These are phyloP conservation scores for Pachyuromys duprasi DNA, from an alignment of 2,797 vertebrate species.

Conservation along the genomic window DNA sequence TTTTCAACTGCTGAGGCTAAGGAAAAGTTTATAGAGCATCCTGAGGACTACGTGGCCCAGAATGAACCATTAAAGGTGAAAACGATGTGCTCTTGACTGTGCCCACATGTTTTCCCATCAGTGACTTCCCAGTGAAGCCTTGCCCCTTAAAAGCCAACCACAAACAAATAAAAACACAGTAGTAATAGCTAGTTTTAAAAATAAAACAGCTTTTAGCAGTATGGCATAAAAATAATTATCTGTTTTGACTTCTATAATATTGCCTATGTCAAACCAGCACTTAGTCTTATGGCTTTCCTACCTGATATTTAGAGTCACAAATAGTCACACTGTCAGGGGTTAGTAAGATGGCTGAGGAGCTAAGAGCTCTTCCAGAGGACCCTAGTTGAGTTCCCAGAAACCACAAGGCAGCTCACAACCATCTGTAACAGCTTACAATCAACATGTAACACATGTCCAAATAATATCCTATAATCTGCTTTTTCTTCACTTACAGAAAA, in stretches of 20 bases:
- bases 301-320: not conserved
- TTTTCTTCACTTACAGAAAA: conserved; percentile 45
- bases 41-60: conserved; percentile 90
- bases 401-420: not conserved
- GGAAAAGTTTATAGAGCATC: conserved; percentile 91
- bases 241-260: conserved; percentile 13
- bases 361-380: not conserved
- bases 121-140: not conserved
- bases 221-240: conserved; percentile 28
- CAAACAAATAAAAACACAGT: not conserved
- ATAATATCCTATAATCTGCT: conserved; percentile 7
- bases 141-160: not conserved
- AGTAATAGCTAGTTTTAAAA: conserved; percentile 10
- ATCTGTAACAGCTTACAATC: not conserved
- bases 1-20: conserved; percentile 91
- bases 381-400: not conserved
- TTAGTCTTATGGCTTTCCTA: conserved; percentile 1
- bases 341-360: not conserved
- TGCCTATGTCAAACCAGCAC: not conserved
- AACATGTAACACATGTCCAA: not conserved
- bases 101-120: not conserved
- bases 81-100: not conserved
- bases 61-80: conserved; percentile 92
- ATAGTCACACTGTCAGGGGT: not conserved
- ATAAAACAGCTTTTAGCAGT: not conserved